Conservation (phyloP, 2,113 vertebrate genomes). For the Spermophilus dauricus region DNA sequence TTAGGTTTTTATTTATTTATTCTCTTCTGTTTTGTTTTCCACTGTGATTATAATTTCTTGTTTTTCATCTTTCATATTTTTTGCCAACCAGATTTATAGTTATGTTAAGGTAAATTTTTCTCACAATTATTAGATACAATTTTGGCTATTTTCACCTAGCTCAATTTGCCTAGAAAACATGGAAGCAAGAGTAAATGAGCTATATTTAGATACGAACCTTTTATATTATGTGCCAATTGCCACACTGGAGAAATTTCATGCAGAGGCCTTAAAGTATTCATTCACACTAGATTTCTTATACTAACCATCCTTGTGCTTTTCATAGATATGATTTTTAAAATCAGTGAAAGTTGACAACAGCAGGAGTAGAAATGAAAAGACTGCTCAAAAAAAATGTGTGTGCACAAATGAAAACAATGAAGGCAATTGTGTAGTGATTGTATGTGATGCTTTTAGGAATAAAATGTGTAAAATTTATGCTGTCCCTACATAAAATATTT, state of each 20-base stretch:
- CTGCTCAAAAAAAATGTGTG: slow-evolving; percentile 70
- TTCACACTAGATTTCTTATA: slow-evolving; percentile 66
- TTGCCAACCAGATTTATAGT: slow-evolving; percentile 3
- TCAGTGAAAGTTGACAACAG: slow-evolving; percentile 39
- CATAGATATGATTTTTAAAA: slow-evolving; percentile 70
- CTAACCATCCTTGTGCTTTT: slow-evolving; percentile 21
- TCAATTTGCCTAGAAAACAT: slow-evolving; percentile 37
- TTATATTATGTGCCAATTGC: slow-evolving; percentile 26
- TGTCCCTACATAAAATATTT: slow-evolving; percentile 84
- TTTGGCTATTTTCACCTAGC: slow-evolving; percentile 39
- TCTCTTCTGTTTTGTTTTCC: neutral
- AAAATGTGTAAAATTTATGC: slow-evolving; percentile 85
- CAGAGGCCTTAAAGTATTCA: slow-evolving; percentile 50
- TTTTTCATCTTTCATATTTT: neutral
- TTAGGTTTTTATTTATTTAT: neutral
- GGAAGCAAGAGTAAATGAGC: slow-evolving; percentile 26
- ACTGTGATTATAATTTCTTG: neutral
- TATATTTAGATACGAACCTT: neutral
- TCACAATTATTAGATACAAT: neutral
- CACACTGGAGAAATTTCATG: slow-evolving; percentile 33
- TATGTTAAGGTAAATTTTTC: neutral
- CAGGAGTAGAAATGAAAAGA: slow-evolving; percentile 29
- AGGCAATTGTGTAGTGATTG: slow-evolving; percentile 85
- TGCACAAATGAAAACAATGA: slow-evolving; percentile 58
- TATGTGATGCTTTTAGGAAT: slow-evolving; percentile 84